Percentiles rank a stretch among this genome's conserved stretches.
Conservation (phyloP, 2,888 invertebrate species). For the Cheilosia pagana region DNA sequence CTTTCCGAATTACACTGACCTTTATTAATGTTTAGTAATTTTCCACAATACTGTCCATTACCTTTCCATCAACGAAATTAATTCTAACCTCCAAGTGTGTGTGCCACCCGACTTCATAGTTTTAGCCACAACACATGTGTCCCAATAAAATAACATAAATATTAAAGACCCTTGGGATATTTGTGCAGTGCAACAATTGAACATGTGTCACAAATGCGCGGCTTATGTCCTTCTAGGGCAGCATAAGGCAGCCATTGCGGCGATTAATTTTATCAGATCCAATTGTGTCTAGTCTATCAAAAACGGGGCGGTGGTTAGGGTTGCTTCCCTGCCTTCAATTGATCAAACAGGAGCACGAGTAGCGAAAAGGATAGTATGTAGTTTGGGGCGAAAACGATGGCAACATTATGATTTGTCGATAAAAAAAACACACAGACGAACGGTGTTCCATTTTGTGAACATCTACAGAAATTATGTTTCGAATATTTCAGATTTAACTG, state of each 20-base stretch:
- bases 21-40: slow-evolving; percentile 42
- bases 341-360: slow-evolving; percentile 62
- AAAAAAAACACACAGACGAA: slow-evolving; percentile 11
- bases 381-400: slow-evolving; percentile 51
- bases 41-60: slow-evolving; percentile 35
- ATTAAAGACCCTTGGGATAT: slow-evolving; percentile 46
- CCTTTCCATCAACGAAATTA: slow-evolving; percentile 43
- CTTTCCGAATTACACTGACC: slow-evolving; percentile 37
- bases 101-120: slow-evolving; percentile 6
- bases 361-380: slow-evolving; percentile 7
- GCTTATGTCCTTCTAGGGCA: slow-evolving; percentile 15
- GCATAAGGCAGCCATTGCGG: background rate
- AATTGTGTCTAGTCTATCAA: slow-evolving; percentile 7
- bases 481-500: background rate
- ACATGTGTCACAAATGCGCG: slow-evolving; percentile 52
- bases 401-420: slow-evolving; percentile 71
- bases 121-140: slow-evolving; percentile 26
- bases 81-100: slow-evolving; percentile 21
- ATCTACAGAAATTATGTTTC: background rate
- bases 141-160: slow-evolving; percentile 50
- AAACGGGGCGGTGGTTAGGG: background rate
- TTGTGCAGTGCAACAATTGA: slow-evolving; percentile 47
- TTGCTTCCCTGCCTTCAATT: slow-evolving; percentile 39
- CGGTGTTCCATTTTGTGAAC: no score
- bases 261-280: slow-evolving; percentile 62